phyloP scores from a whole-genome alignment of 1,140 invertebrate species.

The Leptonema lineaticorne region DNA sequence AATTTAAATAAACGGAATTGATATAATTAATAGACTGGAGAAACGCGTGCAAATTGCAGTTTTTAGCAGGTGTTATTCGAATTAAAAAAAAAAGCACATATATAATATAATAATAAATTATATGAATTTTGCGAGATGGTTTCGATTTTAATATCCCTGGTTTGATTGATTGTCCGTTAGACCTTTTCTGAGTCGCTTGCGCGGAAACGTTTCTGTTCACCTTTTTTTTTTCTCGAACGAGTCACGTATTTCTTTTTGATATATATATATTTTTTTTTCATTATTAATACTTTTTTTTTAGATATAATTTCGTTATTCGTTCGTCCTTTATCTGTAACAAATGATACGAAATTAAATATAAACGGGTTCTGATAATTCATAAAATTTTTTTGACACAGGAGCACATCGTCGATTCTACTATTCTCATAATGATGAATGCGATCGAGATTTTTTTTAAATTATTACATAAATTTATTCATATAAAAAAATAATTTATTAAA shows the following conservation, averaged over 20 bases:
- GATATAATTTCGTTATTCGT: conserved; percentile 14
- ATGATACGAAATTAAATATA: conserved; percentile 35
- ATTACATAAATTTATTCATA: too few relatives aligned
- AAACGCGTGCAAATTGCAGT: too few relatives aligned
- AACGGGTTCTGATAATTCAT: conserved; percentile 31
- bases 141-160: conserved; percentile 10
- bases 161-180: conserved; percentile 26
- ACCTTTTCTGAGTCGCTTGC: conserved; percentile 16
- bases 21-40: too few relatives aligned
- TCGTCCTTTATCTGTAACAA: conserved; percentile 32
- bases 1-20: too few relatives aligned
- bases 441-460: neutral
- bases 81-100: too few relatives aligned
- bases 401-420: neutral
- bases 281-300: neutral
- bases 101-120: too few relatives aligned
- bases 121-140: neutral
- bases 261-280: neutral
- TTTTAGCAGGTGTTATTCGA: too few relatives aligned
- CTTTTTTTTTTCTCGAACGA: conserved; percentile 21
- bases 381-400: conserved; percentile 25
- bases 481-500: too few relatives aligned
- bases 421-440: conserved; percentile 21
- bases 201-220: conserved; percentile 3
- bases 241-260: too few relatives aligned